Evolutionary conservation across 2,888 invertebrate genomes (phyloP).

Genomic region (Choreutis nemorana): DNA sequence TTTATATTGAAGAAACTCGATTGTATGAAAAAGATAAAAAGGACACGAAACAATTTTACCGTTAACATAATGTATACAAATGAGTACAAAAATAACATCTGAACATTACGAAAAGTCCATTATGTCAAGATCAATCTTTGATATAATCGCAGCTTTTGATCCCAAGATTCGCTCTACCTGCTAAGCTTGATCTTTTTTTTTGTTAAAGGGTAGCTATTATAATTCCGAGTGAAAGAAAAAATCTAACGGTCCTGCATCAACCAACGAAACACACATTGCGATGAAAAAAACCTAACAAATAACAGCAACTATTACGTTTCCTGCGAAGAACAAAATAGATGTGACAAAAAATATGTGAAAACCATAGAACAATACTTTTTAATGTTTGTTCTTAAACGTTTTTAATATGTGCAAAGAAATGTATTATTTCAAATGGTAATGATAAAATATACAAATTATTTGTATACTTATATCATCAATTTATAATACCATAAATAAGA

Average conservation of each 20-base stretch:
- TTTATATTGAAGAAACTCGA: too few relatives aligned
- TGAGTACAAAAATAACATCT: slow-evolving; percentile 15
- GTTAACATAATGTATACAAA: slow-evolving; percentile 1
- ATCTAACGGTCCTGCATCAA: slow-evolving; percentile 50
- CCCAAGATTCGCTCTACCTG: slow-evolving; percentile 57
- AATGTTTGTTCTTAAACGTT: too few relatives aligned
- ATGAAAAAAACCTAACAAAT: slow-evolving; percentile 52
- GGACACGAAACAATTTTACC: slow-evolving; percentile 4
- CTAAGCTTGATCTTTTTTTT: slow-evolving; percentile 39
- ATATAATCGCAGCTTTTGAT: slow-evolving; percentile 45
- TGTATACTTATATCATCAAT: too few relatives aligned
- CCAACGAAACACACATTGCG: slow-evolving; percentile 57
- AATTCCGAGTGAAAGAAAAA: slow-evolving; percentile 36
- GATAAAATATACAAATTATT: too few relatives aligned
- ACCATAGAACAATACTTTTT: too few relatives aligned
- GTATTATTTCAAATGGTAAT: too few relatives aligned
- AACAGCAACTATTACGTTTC: slow-evolving; percentile 46
- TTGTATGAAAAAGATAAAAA: too few relatives aligned
- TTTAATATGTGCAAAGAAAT: too few relatives aligned
- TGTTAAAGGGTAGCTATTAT: slow-evolving; percentile 54
- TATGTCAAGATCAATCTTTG: slow-evolving; percentile 39
- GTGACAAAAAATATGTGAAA: too few relatives aligned
- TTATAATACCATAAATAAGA: too few relatives aligned
- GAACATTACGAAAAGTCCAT: slow-evolving; percentile 29
- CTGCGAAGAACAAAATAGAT: slow-evolving; percentile 38